These are phyloP conservation scores for Origma solitaria DNA, from an alignment of 2,113 vertebrate genomes.

Conservation along the genomic window DNA sequence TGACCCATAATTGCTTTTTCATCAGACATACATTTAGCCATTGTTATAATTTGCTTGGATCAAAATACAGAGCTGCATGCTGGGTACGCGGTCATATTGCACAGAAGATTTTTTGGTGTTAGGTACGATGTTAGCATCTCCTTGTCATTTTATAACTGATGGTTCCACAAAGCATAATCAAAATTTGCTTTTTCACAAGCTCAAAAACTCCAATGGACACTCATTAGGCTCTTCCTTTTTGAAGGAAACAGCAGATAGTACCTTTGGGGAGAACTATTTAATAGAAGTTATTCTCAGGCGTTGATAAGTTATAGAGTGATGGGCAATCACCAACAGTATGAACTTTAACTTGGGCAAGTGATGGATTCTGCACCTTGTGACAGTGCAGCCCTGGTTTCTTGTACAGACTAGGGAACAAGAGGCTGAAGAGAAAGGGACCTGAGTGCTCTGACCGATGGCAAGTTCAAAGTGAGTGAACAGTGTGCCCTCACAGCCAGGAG, in stretches of 20 bases:
- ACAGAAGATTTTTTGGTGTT: background rate
- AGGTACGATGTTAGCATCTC: background rate
- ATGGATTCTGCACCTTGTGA: background rate
- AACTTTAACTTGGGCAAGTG: background rate
- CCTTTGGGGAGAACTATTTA: background rate
- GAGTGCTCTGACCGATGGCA: accelerated
- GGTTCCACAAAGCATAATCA: background rate
- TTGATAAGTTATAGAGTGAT: background rate
- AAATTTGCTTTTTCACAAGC: background rate
- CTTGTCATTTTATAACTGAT: background rate
- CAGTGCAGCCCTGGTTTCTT: background rate
- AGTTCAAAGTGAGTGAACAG: background rate
- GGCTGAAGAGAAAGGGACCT: background rate
- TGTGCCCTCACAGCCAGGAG: background rate
- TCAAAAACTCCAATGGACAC: background rate
- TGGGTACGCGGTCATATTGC: background rate
- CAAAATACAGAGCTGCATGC: background rate
- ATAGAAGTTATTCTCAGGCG: background rate
- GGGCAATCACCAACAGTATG: background rate
- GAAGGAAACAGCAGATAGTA: background rate
- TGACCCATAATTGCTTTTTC: background rate
- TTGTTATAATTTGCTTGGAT: background rate
- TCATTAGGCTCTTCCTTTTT: background rate
- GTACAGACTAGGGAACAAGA: background rate
- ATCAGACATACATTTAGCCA: background rate